These are phyloP conservation scores for Silurus glanis DNA, from an alignment of 2,113 vertebrate genomes.

Conservation along the genomic window DNA sequence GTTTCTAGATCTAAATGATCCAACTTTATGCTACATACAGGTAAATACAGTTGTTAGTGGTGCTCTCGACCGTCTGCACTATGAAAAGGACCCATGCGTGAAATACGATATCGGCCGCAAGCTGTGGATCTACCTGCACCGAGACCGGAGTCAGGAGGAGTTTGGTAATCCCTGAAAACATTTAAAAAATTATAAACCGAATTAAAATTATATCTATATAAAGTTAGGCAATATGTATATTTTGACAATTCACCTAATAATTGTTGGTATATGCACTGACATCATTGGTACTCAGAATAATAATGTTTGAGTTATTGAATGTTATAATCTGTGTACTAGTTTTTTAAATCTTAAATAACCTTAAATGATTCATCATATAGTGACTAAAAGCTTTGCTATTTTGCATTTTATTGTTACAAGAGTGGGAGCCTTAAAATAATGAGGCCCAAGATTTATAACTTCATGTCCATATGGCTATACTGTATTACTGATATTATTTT, in stretches of 20 bases:
- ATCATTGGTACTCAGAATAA: not conserved
- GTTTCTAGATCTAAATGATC: not conserved
- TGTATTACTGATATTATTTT: not conserved
- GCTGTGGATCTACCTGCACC: slow-evolving; percentile 96
- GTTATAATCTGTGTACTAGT: not conserved
- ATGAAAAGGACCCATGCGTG: slow-evolving; percentile 97
- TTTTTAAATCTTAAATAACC: not conserved
- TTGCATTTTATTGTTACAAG: not conserved
- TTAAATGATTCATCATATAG: not conserved
- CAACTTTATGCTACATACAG: slow-evolving; percentile 63
- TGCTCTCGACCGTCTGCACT: slow-evolving; percentile 91
- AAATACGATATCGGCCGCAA: slow-evolving; percentile 97
- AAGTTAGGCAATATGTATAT: not conserved
- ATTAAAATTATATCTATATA: not conserved
- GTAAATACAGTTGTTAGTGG: slow-evolving; percentile 97
- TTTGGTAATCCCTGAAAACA: slow-evolving; percentile 78
- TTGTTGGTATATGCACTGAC: not conserved
- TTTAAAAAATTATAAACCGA: too few relatives aligned
- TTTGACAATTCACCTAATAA: not conserved
- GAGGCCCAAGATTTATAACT: not conserved
- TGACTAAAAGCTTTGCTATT: not conserved
- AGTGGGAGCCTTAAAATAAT: not conserved
- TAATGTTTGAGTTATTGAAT: not conserved
- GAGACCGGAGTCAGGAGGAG: slow-evolving; percentile 91
- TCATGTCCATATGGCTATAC: not conserved